Evolutionary conservation across 37 sponge, comb jelly and placozoan genomes (phyloP), one percentile per base, ranked within the genome.

Genomic region (Eunapius fragilis): DNA sequence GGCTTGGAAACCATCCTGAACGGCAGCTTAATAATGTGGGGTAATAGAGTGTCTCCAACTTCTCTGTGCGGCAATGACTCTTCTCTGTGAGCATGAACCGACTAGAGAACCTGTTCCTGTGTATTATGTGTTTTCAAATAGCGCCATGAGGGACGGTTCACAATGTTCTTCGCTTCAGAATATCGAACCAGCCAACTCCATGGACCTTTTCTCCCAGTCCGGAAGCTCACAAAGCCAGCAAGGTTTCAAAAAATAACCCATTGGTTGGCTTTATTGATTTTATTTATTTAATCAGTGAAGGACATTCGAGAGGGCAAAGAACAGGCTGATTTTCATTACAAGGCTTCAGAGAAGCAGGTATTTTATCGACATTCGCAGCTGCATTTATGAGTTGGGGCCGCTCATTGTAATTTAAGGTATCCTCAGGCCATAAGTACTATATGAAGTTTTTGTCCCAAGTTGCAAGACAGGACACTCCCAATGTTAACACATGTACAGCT

Each of bases 191-290:
- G 70, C 72, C 24, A 86, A 26, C 37, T 86, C 86, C 68, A 76
- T 86, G 77, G 86, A 86, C 72, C 79, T 86, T 31, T 86, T 86
- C 71, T 86, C 86, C 2, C 79, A 86, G 79, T 79, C 86, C 10
- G 27, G n/a, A 35, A 68, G 41, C 49, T 77, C 79, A n/a, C 78
- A 86, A 24, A 86, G 72, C 70, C 68, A 41, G 70, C 58, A 58
- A 58, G 58, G 58, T 58, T 58, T 4, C 14, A 58, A 58, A 19
- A 19, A 58, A 58, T 4, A 2, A 58, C 14, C 3, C 41, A 41
- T 9, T 3, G 3, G 6, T 9, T 41, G 41, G 41, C 41, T 41
- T 58, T 19, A 58, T 17, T 58, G 58, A 2, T 2, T 58, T 58
- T n/a, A n/a, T 19, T 58, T 58, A 2, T 58, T 58, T 58, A 58